A percentile compares a stretch with the other conserved stretches of the same genome.
These are phyloP conservation scores for Campylomormyrus numenius DNA, from an alignment of 2,113 vertebrate genomes.

Conservation along the genomic window DNA sequence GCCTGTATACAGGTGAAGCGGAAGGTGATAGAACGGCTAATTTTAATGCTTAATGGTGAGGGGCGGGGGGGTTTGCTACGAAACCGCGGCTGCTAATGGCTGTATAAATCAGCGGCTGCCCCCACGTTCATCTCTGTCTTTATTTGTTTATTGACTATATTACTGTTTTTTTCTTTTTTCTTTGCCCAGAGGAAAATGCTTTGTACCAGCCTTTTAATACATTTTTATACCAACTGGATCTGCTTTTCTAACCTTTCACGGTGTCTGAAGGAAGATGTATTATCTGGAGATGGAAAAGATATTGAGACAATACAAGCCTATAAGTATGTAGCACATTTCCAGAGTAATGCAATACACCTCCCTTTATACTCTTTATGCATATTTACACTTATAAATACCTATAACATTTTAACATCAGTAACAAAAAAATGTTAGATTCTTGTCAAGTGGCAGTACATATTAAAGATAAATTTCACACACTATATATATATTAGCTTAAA, in stretches of 20 bases:
- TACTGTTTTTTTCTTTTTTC: slow-evolving; percentile 39
- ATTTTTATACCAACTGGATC: slow-evolving; percentile 17
- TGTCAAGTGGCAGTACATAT: neutral
- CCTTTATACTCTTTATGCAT: neutral
- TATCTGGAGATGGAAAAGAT: neutral
- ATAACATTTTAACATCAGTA: neutral
- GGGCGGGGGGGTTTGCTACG: slow-evolving; percentile 42
- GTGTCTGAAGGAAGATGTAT: neutral
- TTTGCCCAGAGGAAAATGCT: slow-evolving; percentile 52
- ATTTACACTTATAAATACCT: neutral
- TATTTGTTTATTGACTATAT: slow-evolving; percentile 59
- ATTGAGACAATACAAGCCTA: neutral
- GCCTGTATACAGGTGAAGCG: slow-evolving; percentile 98
- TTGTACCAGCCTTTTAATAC: slow-evolving; percentile 48
- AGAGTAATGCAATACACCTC: neutral
- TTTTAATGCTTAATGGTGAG: slow-evolving; percentile 87
- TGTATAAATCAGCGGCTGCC: slow-evolving; percentile 26
- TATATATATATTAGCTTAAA: neutral
- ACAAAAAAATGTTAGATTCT: neutral
- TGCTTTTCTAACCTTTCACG: neutral
- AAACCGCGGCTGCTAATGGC: slow-evolving; percentile 57
- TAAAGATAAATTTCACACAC: neutral
- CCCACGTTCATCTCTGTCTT: slow-evolving; percentile 48
- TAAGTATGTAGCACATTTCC: neutral
- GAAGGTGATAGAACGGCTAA: slow-evolving; percentile 72